phyloP scores from a whole-genome alignment of 2,113 vertebrate genomes.

The Prietella phreatophila region DNA sequence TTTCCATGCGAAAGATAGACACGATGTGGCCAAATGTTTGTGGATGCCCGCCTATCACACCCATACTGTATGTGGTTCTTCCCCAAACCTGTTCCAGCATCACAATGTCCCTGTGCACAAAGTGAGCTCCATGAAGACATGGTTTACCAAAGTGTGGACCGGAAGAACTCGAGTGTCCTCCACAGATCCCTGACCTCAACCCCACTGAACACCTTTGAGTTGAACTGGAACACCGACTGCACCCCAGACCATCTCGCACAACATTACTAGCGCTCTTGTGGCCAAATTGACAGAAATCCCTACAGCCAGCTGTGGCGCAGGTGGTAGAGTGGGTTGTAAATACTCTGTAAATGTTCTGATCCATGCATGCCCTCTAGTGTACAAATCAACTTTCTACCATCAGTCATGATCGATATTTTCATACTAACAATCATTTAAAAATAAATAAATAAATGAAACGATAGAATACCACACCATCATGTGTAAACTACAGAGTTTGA shows the following conservation, averaged over 20 bases:
- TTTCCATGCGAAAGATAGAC: not conserved
- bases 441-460: too few species aligned
- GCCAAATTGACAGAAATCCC: not conserved
- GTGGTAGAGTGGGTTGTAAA: too few species aligned
- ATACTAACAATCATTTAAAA: not conserved
- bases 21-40: not conserved
- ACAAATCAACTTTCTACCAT: conserved; percentile 3
- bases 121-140: not conserved
- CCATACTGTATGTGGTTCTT: not conserved
- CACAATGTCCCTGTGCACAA: not conserved
- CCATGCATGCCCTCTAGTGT: conserved; percentile 29
- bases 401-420: not conserved
- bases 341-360: not conserved
- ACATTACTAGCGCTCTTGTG: not conserved
- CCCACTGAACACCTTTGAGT: not conserved
- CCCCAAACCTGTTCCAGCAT: not conserved
- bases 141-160: not conserved
- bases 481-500: not conserved
- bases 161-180: too few species aligned
- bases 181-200: too few species aligned
- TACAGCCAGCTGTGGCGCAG: too few species aligned
- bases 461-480: not conserved
- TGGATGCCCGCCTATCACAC: not conserved
- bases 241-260: not conserved
- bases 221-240: not conserved